Evolutionary conservation across 2,888 invertebrate species (phyloP).

Genomic region (Venusia cambrica): DNA sequence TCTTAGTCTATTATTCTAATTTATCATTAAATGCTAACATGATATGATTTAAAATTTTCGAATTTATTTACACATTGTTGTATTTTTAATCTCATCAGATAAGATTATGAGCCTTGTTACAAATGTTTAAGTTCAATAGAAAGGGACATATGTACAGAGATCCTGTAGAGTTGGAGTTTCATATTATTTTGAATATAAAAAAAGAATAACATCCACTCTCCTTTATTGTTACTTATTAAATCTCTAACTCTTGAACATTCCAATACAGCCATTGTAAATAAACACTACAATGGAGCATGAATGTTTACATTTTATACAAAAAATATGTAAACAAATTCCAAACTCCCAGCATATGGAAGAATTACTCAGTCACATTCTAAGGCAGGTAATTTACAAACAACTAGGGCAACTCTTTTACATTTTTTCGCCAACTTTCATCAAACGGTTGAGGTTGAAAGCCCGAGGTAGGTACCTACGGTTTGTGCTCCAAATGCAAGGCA

Average conservation of each 20-base stretch:
- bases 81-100: no score
- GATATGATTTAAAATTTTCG: no score
- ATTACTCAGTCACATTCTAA: constrained; percentile 2
- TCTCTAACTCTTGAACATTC: constrained; percentile 2
- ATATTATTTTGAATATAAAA: no score
- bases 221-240: no score
- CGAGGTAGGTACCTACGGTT: constrained; percentile 73
- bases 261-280: constrained; percentile 9
- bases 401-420: constrained; percentile 47
- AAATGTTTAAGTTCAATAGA: no score
- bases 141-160: no score
- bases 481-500: constrained; percentile 75
- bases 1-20: no score
- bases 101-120: no score
- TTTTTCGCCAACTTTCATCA: constrained; percentile 72
- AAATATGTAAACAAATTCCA: constrained; percentile 27
- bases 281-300: constrained; percentile 10
- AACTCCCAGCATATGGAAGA: not conserved
- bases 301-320: constrained; percentile 18
- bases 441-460: constrained; percentile 51
- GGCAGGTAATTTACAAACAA: constrained; percentile 18
- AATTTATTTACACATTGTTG: no score
- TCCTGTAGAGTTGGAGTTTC: no score
- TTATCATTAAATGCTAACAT: no score
- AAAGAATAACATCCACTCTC: no score